Evolutionary conservation across 2,888 invertebrate species (phyloP).

Genomic region (Prosapia bicincta): DNA sequence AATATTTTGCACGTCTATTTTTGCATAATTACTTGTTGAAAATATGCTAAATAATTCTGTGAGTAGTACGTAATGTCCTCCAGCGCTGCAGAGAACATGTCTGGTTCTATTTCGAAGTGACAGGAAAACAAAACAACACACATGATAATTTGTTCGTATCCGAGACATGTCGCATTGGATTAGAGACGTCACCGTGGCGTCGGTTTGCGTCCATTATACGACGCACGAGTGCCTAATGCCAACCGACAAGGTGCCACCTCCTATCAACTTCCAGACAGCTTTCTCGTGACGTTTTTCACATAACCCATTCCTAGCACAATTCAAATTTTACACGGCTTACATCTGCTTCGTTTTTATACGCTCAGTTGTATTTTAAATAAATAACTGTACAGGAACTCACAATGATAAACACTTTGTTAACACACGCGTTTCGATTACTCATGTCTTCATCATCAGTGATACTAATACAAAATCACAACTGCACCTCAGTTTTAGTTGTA

Average conservation of each 20-base stretch:
- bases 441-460: too few species aligned
- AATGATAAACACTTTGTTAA: too few species aligned
- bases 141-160: slow-evolving; percentile 2
- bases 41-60: too few species aligned
- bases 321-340: too few species aligned
- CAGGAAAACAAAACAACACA: not conserved
- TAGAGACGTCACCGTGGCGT: not conserved
- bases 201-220: not conserved
- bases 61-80: not conserved
- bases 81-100: not conserved
- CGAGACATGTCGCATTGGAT: not conserved
- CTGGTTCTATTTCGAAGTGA: not conserved
- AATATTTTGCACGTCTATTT: too few species aligned
- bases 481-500: too few species aligned
- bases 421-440: too few species aligned
- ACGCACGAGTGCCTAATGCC: not conserved
- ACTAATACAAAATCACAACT: too few species aligned
- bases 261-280: not conserved
- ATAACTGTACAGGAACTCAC: too few species aligned
- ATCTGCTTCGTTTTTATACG: too few species aligned
- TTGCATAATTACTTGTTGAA: too few species aligned
- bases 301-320: not conserved
- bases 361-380: too few species aligned
- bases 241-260: not conserved
- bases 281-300: not conserved